Percentiles rank a stretch among this genome's conserved stretches.
Conservation (phyloP, 2,888 invertebrate genomes). For the Gymnoscelis rufifasciata region DNA sequence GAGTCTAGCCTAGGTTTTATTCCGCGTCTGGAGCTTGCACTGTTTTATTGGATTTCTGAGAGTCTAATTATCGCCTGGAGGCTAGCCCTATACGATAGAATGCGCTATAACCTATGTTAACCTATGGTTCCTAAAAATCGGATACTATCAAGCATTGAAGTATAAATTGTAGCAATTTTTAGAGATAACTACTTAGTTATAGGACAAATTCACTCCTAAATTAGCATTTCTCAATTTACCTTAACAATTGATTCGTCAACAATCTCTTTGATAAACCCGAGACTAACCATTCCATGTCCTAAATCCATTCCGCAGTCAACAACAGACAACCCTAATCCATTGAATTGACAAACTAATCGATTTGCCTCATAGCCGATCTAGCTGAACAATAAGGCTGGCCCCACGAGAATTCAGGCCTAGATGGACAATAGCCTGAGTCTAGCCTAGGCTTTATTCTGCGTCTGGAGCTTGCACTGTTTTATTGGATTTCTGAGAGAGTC, state of each 20-base stretch:
- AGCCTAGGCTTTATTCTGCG: slow-evolving; percentile 18
- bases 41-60: slow-evolving; percentile 2
- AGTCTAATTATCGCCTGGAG: background rate
- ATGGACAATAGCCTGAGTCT: slow-evolving; percentile 37
- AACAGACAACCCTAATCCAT: slow-evolving; percentile 23
- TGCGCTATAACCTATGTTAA: too few relatives aligned
- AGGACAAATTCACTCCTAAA: too few relatives aligned
- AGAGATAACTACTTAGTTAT: too few relatives aligned
- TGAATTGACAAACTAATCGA: slow-evolving; percentile 40
- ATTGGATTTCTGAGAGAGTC: background rate
- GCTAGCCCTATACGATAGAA: too few relatives aligned
- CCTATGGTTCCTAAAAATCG: too few relatives aligned
- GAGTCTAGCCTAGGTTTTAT: slow-evolving; percentile 20
- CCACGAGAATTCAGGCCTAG: slow-evolving; percentile 34
- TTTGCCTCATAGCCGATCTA: slow-evolving; percentile 29
- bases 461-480: slow-evolving; percentile 1
- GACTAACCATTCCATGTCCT: background rate
- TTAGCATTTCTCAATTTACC: too few relatives aligned
- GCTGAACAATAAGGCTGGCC: slow-evolving; percentile 44
- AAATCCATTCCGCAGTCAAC: background rate
- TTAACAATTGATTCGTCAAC: too few relatives aligned
- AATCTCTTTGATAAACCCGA: too few relatives aligned
- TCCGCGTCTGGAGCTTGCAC: slow-evolving; percentile 7
- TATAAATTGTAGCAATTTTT: too few relatives aligned
- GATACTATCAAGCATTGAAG: too few relatives aligned